Evolutionary conservation across 2,113 vertebrate species (phyloP).

Genomic region (Lasiurus cinereus): DNA sequence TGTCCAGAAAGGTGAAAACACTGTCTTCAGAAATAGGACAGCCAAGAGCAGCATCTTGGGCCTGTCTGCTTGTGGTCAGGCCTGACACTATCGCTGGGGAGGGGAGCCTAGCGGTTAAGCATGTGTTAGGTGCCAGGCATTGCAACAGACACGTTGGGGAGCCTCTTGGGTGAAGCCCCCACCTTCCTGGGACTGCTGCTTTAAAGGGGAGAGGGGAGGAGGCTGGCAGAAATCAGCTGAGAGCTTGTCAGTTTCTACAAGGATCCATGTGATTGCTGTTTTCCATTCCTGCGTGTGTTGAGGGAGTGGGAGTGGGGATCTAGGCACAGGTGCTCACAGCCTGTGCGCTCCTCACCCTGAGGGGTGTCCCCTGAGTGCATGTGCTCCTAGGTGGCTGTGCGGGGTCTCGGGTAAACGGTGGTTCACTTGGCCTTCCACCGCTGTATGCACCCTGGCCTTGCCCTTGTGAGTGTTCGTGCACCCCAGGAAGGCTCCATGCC

Average conservation of each 20-base stretch:
- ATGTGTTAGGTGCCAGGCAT: neutral
- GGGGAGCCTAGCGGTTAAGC: neutral
- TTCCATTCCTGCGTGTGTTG: neutral
- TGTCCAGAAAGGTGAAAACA: neutral
- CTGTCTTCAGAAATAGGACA: neutral
- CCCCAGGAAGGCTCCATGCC: neutral
- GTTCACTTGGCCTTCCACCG: too few relatives aligned
- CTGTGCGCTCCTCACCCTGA: neutral
- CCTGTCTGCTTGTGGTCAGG: neutral
- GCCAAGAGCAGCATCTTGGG: neutral
- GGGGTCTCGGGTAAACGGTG: neutral
- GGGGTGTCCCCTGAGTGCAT: rapidly evolving
- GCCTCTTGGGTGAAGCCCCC: neutral
- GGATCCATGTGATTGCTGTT: neutral
- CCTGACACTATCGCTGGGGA: neutral
- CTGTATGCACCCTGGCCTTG: too few relatives aligned
- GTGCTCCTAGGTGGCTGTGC: rapidly evolving
- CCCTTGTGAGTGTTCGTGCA: too few relatives aligned
- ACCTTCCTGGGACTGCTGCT: neutral
- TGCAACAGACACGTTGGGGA: neutral
- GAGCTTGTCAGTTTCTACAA: neutral
- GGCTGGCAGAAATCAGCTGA: neutral
- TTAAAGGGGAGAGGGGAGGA: neutral
- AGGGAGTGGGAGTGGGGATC: neutral
- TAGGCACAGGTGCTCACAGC: rapidly evolving